phyloP scores from a whole-genome alignment of 1,140 invertebrate genomes.

The Drosophila saltans region DNA sequence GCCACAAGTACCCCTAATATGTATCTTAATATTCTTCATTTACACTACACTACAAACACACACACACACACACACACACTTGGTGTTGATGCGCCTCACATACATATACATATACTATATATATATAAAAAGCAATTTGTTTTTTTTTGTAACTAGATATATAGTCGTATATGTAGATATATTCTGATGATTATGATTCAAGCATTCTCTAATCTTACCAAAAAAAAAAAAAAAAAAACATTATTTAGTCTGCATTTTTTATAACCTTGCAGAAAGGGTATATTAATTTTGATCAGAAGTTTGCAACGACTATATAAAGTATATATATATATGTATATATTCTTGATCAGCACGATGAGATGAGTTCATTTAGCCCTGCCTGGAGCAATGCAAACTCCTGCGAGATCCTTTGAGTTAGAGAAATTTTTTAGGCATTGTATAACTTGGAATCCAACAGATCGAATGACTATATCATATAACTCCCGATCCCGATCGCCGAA shows the following conservation, averaged over 20 bases:
- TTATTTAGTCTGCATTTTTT: background rate
- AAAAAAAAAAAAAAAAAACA: background rate
- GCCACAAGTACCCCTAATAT: conserved; percentile 8
- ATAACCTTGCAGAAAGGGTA: too few relatives aligned
- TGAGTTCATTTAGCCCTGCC: too few relatives aligned
- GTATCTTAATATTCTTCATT: conserved; percentile 20
- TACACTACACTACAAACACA: conserved; percentile 44
- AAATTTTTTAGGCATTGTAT: too few relatives aligned
- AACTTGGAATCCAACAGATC: too few relatives aligned
- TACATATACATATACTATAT: conserved; percentile 33
- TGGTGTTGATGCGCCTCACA: conserved; percentile 38
- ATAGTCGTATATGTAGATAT: conserved; percentile 24
- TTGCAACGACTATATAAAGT: too few relatives aligned
- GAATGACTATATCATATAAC: too few relatives aligned
- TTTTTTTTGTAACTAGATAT: conserved; percentile 45
- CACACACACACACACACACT: background rate
- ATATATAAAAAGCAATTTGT: conserved; percentile 54
- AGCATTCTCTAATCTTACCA: background rate
- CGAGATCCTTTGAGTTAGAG: too few relatives aligned
- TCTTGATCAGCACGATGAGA: too few relatives aligned
- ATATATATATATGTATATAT: too few relatives aligned
- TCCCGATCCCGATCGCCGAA: too few relatives aligned
- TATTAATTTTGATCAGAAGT: too few relatives aligned
- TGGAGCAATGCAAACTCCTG: too few relatives aligned
- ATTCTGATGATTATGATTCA: conserved; percentile 16